Evolutionary conservation across 37 sponge, comb jelly and placozoan species (phyloP), one percentile per base, ranked within the genome.

Genomic region (Chondrosia reniformis): DNA sequence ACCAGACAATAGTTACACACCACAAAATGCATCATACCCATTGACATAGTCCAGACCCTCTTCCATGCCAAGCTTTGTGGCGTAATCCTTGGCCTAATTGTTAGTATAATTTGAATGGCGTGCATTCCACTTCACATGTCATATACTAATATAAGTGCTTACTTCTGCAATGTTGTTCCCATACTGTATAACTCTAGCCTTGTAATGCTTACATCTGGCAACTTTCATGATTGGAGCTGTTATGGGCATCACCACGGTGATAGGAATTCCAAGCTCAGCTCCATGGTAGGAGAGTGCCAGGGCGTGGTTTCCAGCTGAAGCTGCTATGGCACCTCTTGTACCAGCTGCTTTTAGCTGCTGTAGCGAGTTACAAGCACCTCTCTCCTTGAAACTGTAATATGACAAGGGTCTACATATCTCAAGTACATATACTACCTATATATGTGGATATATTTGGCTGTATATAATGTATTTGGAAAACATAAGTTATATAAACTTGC

Each of bases 301-400:
- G 0, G 95, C 95, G 79, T 95, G 95, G 76, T 95, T 95, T 0
- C 95, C 95, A 52, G 95, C 95, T 4, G 95, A 95, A 0, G 95
- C 95, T 63, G 95, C 91, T 43, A 95, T 95, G 21, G 90, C 95
- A 21, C 95, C 95, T 4, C n/a, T 37, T 30, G 82, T 71, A 59
- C 57, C 78, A 62, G 88, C 79, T 31, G 83, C 86, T 82, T 88
- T 56, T 15, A 94, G 81, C 31, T 74, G 64, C 40, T 83, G 69
- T 25, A 95, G 83, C 3, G 96, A 61, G 59, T 91, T 91, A 19
- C 92, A 74, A 9, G 85, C 96, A 72, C 96, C 96, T 75, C 96
- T 62, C 65, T 95, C 96, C 72, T 95, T 95, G 41, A 95, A 95
- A 54, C 96, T 95, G 73, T 9, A 69, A 34, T 41, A 3, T n/a